phyloP scores from a whole-genome alignment of 2,888 invertebrate genomes.

The Drosophila incognita region DNA sequence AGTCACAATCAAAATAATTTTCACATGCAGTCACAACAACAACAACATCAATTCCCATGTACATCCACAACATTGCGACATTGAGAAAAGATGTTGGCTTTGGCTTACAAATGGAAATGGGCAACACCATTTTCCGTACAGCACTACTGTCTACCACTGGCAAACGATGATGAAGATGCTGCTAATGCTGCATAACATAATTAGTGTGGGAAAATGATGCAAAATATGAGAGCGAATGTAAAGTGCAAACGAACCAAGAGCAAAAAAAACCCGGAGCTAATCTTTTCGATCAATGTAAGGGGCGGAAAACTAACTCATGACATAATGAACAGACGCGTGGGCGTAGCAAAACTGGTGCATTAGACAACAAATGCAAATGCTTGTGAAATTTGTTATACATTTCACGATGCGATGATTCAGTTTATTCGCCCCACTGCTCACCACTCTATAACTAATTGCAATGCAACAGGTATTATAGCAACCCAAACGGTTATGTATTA shows the following conservation, averaged over 20 bases:
- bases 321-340: conserved; percentile 58
- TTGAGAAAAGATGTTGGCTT: conserved; percentile 77
- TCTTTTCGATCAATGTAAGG: conserved; percentile 48
- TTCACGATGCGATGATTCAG: conserved; percentile 60
- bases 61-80: conserved; percentile 68
- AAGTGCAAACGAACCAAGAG: conserved; percentile 38
- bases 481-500: conserved; percentile 40
- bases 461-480: conserved; percentile 34
- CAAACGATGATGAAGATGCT: conserved; percentile 21
- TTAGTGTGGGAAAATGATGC: conserved; percentile 69
- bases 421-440: conserved; percentile 48
- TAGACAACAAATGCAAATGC: conserved; percentile 61
- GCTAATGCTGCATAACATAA: conserved; percentile 63
- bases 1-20: conserved; percentile 68
- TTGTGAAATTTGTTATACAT: conserved; percentile 45
- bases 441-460: conserved; percentile 56
- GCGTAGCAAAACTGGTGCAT: conserved; percentile 56
- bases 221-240: conserved; percentile 47
- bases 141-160: conserved; percentile 23
- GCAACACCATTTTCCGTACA: conserved; percentile 53
- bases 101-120: conserved; percentile 47
- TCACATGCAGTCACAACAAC: conserved; percentile 66
- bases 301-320: conserved; percentile 55
- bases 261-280: conserved; percentile 40
- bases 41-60: conserved; percentile 47